Evolutionary conservation across 2,888 invertebrate genomes (phyloP), one percentile per base, ranked within the genome.

Genomic region (Catonia carolina): DNA sequence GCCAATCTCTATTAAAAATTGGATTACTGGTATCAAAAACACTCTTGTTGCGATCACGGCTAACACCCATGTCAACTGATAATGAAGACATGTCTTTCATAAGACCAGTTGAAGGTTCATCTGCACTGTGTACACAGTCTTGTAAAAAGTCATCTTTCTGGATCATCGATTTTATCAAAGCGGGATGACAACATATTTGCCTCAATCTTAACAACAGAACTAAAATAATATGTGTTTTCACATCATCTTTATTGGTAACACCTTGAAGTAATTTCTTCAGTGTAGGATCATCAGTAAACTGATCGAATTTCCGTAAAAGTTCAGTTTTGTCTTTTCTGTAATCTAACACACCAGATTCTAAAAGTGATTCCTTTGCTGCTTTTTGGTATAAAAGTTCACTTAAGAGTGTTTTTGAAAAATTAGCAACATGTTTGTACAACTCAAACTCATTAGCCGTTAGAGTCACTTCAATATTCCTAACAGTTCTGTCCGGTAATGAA

Each of bases 181-280:
- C 84, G 23, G 94, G 87, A 75, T 96, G 95, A 68, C 90, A 89
- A 69, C 91, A 91, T 58, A 90, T 83, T 70, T 98, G 96, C 1
- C 96, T 78, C 58, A 97, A 73, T 10, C 96, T 79, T 55, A 96
- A 73, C 12, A 97, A 70, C 1, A 95, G 75, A 0, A 93, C 87
- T 62, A 97, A 73, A 70, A 92, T 87, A 72, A 80, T 75, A 59
- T 78, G 77, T 4, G 78, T 70, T 61, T 77, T 76, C 3, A 81
- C 71, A 55, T 74, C 71, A 41, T 67, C 66, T 14, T 72, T 67
- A 17, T 64, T 61, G 36, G 69, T 67, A 69, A 52, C 64, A 61
- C 60, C 67, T 59, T 80, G 79, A 69, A 82, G 79, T 55, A 83
- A 66, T 22, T 77, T 77, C 22, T 81, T 73, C 70, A 86, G 77